Evolutionary conservation across 2,797 vertebrate species (phyloP).

Genomic region (Spondyliosoma cantharus): DNA sequence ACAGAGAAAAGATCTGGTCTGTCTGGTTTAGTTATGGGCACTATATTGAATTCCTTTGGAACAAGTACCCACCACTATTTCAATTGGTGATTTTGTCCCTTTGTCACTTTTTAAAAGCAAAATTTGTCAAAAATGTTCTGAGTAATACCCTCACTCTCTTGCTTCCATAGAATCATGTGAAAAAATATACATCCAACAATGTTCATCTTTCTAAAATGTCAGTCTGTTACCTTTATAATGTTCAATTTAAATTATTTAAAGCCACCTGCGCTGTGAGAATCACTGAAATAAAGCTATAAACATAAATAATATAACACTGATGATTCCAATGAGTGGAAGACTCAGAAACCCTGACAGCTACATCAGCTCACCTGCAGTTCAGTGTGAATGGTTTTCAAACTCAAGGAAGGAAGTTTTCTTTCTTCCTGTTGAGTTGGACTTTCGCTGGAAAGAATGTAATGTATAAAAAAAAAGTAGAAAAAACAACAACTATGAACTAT

Average conservation of each 20-base stretch:
- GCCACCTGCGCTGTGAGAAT: no score
- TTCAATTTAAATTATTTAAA: neutral
- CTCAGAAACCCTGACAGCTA: neutral
- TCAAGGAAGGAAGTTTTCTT: rapidly evolving
- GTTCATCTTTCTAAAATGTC: neutral
- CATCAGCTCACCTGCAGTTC: neutral
- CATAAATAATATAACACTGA: neutral
- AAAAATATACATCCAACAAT: neutral
- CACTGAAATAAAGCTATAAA: no score
- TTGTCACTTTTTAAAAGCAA: no score
- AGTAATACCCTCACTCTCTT: neutral
- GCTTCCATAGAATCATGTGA: neutral
- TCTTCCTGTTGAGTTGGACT: neutral
- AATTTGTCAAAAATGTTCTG: no score
- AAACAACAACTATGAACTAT: no score
- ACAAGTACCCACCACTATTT: neutral
- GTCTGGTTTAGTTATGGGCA: conserved; percentile 30
- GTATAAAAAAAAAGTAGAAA: no score
- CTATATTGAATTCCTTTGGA: conserved; percentile 18
- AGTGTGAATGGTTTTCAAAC: neutral
- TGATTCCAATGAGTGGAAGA: neutral
- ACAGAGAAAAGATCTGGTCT: neutral
- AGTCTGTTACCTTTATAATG: neutral
- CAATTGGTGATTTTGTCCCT: neutral
- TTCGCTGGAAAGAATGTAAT: no score